Percentiles rank a stretch among this genome's conserved stretches.
These are phyloP conservation scores for Agrilus cyanescens DNA, from an alignment of 2,888 invertebrate genomes.

Conservation along the genomic window DNA sequence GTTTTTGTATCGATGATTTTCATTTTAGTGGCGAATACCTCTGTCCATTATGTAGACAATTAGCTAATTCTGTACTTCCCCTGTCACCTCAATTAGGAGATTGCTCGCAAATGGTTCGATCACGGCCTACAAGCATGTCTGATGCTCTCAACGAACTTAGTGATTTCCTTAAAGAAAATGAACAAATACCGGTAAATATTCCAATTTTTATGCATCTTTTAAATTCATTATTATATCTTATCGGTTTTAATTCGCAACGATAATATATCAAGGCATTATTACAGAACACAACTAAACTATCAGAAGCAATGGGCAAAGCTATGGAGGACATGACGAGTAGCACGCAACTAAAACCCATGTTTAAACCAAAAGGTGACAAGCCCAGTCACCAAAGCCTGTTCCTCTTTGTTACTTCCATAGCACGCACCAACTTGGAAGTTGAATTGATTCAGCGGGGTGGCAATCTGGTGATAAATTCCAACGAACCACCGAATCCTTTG, in stretches of 20 bases:
- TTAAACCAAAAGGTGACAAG: constrained; percentile 54
- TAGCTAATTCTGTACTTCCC: constrained; percentile 83
- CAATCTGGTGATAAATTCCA: constrained; percentile 39
- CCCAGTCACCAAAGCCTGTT: constrained; percentile 64
- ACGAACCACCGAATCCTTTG: constrained; percentile 42
- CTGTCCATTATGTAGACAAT: constrained; percentile 89
- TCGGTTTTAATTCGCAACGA: neutral
- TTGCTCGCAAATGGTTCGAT: constrained; percentile 50
- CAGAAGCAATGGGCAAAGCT: constrained; percentile 80
- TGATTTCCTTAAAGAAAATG: constrained; percentile 55
- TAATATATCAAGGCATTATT: constrained; percentile 6
- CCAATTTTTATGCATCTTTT: neutral
- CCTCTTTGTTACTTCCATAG: constrained; percentile 80
- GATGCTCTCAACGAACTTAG: constrained; percentile 39
- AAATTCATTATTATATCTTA: neutral
- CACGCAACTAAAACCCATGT: constrained; percentile 71
- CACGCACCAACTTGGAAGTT: constrained; percentile 84
- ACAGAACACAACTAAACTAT: constrained; percentile 58
- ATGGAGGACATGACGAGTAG: constrained; percentile 91
- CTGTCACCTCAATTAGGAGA: constrained; percentile 61
- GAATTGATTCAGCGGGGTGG: constrained; percentile 87
- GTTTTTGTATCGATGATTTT: constrained; percentile 5
- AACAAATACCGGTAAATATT: constrained; percentile 48
- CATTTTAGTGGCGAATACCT: constrained; percentile 69
- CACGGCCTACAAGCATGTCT: constrained; percentile 39